Percentiles rank a stretch among this genome's conserved stretches.
These are phyloP conservation scores for Apis laboriosa DNA, from an alignment of 1,140 invertebrate genomes.

Conservation along the genomic window DNA sequence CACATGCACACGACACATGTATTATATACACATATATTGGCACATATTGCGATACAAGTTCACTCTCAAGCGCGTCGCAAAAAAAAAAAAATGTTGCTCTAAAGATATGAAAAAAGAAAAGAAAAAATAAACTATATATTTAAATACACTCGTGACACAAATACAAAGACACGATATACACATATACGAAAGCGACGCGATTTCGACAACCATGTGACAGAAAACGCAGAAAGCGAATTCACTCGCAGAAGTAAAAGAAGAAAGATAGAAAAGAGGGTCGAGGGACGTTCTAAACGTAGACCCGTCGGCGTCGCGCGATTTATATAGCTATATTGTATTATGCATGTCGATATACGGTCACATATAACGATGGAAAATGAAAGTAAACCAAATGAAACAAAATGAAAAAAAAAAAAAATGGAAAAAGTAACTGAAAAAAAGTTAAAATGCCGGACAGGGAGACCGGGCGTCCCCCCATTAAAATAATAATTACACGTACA, in stretches of 20 bases:
- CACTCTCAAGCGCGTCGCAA: background rate
- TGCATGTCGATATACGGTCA: constrained; percentile 62
- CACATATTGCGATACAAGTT: constrained; percentile 23
- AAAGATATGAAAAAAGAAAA: constrained; percentile 4
- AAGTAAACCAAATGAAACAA: constrained; percentile 54
- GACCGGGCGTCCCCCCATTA: constrained; percentile 39
- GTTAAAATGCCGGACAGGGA: constrained; percentile 39
- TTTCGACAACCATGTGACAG: constrained; percentile 38
- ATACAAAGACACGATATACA: constrained; percentile 30
- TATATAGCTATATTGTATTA: constrained; percentile 66
- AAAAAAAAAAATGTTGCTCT: background rate
- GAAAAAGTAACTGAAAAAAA: constrained; percentile 39
- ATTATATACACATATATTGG: constrained; percentile 22
- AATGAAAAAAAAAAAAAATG: constrained; percentile 41
- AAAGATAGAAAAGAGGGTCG: constrained; percentile 9
- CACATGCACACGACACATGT: constrained; percentile 26
- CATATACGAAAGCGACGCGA: constrained; percentile 13
- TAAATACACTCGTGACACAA: constrained; percentile 25
- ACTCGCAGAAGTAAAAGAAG: background rate
- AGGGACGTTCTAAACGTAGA: constrained; percentile 30
- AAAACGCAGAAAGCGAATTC: background rate
- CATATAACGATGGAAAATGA: constrained; percentile 65
- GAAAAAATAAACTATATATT: background rate
- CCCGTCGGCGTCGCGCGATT: constrained; percentile 57
- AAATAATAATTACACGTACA: constrained; percentile 29